Percentiles rank a stretch among this genome's conserved stretches.
phyloP scores from a whole-genome alignment of 2,888 invertebrate species.

The Parnassius glacialis region DNA sequence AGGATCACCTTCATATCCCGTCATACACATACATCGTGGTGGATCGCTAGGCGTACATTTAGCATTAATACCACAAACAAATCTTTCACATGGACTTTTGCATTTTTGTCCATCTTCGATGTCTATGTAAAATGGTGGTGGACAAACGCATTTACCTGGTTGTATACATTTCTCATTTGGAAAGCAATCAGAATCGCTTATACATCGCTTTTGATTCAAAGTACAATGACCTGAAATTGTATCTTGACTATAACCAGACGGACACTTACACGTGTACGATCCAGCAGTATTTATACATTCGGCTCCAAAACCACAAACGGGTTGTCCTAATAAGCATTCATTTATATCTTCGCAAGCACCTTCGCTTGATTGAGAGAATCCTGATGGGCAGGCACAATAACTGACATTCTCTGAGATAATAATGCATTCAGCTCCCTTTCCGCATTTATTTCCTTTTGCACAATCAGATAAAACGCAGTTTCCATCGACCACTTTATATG shows the following conservation, averaged over 20 bases:
- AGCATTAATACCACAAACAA: slow-evolving; percentile 93
- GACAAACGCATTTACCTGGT: slow-evolving; percentile 94
- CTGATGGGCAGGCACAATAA: slow-evolving; percentile 95
- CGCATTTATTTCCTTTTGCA: slow-evolving; percentile 89
- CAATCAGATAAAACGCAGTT: slow-evolving; percentile 93
- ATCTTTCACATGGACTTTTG: slow-evolving; percentile 95
- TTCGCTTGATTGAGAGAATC: slow-evolving; percentile 87
- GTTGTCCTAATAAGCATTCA: slow-evolving; percentile 88
- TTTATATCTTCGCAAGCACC: slow-evolving; percentile 93
- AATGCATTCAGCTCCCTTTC: slow-evolving; percentile 93
- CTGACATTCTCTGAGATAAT: slow-evolving; percentile 94
- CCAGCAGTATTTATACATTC: slow-evolving; percentile 91
- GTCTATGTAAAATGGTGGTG: slow-evolving; percentile 94
- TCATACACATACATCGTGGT: slow-evolving; percentile 92
- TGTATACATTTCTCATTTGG: slow-evolving; percentile 94
- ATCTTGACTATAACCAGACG: slow-evolving; percentile 90
- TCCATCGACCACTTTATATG: slow-evolving; percentile 90
- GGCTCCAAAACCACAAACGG: slow-evolving; percentile 92
- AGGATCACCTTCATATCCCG: slow-evolving; percentile 93
- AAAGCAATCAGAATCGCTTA: slow-evolving; percentile 90
- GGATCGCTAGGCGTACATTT: slow-evolving; percentile 94
- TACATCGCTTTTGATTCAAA: slow-evolving; percentile 90
- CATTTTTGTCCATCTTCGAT: slow-evolving; percentile 91
- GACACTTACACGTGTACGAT: slow-evolving; percentile 90
- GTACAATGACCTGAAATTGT: slow-evolving; percentile 90